phyloP scores from a whole-genome alignment of 2,797 vertebrate species.

The Arctocebus calabarensis region DNA sequence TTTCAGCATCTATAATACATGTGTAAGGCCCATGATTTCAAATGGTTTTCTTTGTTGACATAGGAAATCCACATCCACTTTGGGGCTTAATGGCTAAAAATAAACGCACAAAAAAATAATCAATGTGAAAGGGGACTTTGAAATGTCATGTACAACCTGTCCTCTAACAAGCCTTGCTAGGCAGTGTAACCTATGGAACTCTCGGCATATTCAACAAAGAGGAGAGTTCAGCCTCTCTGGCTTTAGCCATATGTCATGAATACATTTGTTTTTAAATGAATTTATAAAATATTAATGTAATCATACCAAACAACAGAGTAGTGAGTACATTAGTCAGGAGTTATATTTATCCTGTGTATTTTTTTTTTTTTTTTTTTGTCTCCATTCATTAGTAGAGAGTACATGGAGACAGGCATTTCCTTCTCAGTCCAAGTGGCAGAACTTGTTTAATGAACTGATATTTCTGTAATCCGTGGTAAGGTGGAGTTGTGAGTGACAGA shows the following conservation, averaged over 20 bases:
- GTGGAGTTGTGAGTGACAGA: conserved; percentile 75
- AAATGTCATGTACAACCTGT: conserved; percentile 37
- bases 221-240: conserved; percentile 56
- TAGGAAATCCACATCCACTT: conserved; percentile 51
- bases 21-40: conserved; percentile 7
- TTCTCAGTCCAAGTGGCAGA: conserved; percentile 65
- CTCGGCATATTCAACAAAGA: conserved; percentile 63
- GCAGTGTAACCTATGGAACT: conserved; percentile 41
- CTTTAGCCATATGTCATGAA: conserved; percentile 72
- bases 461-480: conserved; percentile 74
- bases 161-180: conserved; percentile 49
- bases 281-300: conserved; percentile 84
- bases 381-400: conserved; percentile 75
- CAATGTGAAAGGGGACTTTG: conserved; percentile 53
- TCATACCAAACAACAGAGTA: conserved; percentile 67
- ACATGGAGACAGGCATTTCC: conserved; percentile 69
- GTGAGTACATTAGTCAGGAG: conserved; percentile 68
- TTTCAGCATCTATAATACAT: conserved; percentile 41
- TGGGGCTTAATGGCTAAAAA: conserved; percentile 57
- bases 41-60: conserved; percentile 45
- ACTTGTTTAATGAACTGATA: conserved; percentile 77
- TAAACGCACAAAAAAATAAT: conserved; percentile 65
- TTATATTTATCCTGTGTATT: conserved; percentile 76
- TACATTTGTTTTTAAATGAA: conserved; percentile 77
- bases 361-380: conserved; percentile 76